These are phyloP conservation scores for Champsocephalus esox DNA, from an alignment of 2,797 vertebrate species.

Conservation along the genomic window DNA sequence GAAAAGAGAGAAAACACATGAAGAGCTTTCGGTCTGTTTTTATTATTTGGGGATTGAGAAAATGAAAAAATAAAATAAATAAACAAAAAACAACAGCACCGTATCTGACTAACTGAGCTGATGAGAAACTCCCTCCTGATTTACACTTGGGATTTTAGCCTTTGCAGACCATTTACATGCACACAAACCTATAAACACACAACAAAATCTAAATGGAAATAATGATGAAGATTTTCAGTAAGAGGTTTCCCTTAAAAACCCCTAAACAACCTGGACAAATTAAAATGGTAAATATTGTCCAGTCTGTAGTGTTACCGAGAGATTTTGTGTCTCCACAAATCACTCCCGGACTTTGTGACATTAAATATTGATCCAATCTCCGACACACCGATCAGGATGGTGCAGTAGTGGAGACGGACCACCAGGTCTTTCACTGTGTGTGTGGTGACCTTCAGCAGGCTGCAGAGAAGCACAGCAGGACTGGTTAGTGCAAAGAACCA, in stretches of 20 bases:
- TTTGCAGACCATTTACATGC: no score
- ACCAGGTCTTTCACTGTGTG: not conserved
- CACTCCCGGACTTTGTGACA: fast-evolving
- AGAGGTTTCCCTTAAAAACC: not conserved
- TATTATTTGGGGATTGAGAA: not conserved
- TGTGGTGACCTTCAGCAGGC: slow-evolving; percentile 69
- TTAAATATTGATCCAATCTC: fast-evolving
- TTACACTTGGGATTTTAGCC: no score
- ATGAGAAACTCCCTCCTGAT: not conserved
- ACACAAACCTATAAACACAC: no score
- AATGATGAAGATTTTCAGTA: not conserved
- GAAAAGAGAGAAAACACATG: not conserved
- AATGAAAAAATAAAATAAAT: not conserved
- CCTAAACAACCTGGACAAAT: not conserved
- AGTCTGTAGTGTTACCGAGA: not conserved
- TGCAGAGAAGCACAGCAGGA: slow-evolving; percentile 32
- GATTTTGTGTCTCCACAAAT: fast-evolving
- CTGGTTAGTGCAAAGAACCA: not conserved
- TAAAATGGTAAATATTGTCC: not conserved
- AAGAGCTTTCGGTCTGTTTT: not conserved
- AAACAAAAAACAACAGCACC: not conserved
- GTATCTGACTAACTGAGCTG: not conserved
- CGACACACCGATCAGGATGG: slow-evolving; percentile 54
- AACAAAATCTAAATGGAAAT: not conserved
- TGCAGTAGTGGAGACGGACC: slow-evolving; percentile 61